These are phyloP conservation scores for Mallotus villosus DNA, from an alignment of 2,797 vertebrate species.

Conservation along the genomic window DNA sequence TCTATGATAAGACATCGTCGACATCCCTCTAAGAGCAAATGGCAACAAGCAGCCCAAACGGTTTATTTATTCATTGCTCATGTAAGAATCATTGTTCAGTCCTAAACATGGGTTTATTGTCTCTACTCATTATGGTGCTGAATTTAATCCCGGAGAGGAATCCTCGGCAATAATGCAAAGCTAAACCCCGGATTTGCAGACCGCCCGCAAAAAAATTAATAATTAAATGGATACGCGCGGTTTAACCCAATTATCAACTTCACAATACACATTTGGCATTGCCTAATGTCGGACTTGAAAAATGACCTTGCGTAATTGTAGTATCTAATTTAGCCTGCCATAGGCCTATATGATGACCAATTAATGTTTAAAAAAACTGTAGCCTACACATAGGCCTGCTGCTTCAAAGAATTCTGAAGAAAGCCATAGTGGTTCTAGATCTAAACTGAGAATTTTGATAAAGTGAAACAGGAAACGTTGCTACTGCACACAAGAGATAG, in stretches of 20 bases:
- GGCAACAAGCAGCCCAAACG: slow-evolving; percentile 26
- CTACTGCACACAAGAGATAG: slow-evolving; percentile 46
- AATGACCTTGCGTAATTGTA: slow-evolving; percentile 7
- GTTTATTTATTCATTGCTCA: slow-evolving; percentile 44
- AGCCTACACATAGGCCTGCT: slow-evolving; percentile 1
- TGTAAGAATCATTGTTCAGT: slow-evolving; percentile 12
- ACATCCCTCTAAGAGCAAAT: slow-evolving; percentile 1
- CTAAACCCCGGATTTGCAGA: slow-evolving; percentile 44
- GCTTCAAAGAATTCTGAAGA: not conserved
- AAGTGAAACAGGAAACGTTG: slow-evolving; percentile 74
- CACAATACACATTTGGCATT: slow-evolving; percentile 14
- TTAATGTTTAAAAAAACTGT: not conserved
- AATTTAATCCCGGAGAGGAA: slow-evolving; percentile 48
- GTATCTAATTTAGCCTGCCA: not conserved
- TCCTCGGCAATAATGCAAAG: slow-evolving; percentile 41
- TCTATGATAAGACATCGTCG: not conserved
- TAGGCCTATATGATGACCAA: too few species aligned
- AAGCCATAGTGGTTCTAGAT: not conserved
- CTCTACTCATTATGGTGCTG: slow-evolving; percentile 38
- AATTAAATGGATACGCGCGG: slow-evolving; percentile 40
- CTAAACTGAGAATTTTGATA: slow-evolving; percentile 26
- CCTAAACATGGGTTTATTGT: slow-evolving; percentile 40
- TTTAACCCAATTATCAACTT: slow-evolving; percentile 46
- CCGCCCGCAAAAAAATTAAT: slow-evolving; percentile 36
- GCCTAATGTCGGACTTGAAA: slow-evolving; percentile 20